These are phyloP conservation scores for Cylas formicarius DNA, from an alignment of 1,140 invertebrate genomes.

Conservation along the genomic window DNA sequence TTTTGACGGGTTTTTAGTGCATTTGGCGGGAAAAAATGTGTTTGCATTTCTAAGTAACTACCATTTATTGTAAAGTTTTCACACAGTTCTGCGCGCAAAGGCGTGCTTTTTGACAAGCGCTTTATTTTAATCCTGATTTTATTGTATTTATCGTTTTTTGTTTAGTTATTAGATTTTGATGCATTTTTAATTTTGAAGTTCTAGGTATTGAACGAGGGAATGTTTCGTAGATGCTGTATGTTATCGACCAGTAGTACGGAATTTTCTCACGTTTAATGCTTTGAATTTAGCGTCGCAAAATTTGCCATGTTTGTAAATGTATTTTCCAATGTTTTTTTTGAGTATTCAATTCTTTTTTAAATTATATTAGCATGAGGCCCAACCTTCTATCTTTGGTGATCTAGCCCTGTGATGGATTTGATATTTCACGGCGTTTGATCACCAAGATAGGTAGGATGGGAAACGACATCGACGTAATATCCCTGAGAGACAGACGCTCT, in stretches of 20 bases:
- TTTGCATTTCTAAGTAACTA: no score
- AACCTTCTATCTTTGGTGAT: conserved; percentile 39
- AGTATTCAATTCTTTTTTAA: neutral
- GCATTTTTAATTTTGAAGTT: conserved; percentile 10
- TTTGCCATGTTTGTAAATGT: neutral
- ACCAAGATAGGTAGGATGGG: conserved; percentile 28
- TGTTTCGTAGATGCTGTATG: conserved; percentile 23
- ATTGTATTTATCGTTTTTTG: no score
- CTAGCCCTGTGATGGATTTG: conserved; percentile 40
- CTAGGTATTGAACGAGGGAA: conserved; percentile 24
- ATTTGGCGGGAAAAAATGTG: no score
- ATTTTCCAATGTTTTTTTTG: neutral
- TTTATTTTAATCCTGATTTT: no score
- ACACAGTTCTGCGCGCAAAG: no score
- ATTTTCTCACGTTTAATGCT: conserved; percentile 25
- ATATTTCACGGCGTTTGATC: conserved; percentile 31
- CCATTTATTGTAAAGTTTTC: no score
- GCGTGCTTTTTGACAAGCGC: no score
- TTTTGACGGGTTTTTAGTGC: no score
- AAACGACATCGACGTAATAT: conserved; percentile 6
- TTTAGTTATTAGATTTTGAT: conserved; percentile 10
- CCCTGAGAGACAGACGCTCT: conserved; percentile 6
- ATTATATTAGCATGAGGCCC: neutral
- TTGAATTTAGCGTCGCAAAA: neutral
- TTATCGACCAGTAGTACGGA: conserved; percentile 31